phyloP scores from a whole-genome alignment of 2,888 invertebrate species.

The Harpagoxenus sublaevis region DNA sequence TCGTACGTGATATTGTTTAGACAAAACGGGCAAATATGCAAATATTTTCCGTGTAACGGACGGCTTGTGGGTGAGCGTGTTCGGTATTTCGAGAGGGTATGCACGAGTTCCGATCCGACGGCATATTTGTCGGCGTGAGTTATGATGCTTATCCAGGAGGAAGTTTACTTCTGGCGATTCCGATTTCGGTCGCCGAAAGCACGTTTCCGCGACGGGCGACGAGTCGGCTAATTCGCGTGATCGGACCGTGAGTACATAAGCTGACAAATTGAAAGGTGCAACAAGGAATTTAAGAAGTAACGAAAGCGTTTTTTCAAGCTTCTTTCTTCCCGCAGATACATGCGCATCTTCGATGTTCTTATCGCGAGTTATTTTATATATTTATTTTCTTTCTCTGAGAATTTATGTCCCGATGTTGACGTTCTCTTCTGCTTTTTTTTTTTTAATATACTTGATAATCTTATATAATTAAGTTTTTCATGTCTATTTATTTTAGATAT shows the following conservation, averaged over 20 bases:
- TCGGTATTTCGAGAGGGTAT: constrained; percentile 26
- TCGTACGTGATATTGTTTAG: constrained; percentile 42
- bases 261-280: constrained; percentile 7
- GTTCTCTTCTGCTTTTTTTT: neutral
- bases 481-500: neutral
- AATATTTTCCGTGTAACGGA: constrained; percentile 33
- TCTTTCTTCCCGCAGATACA: neutral
- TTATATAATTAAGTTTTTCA: neutral
- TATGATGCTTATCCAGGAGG: constrained; percentile 45
- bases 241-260: neutral
- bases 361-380: no score
- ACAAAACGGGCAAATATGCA: constrained; percentile 40
- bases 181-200: constrained; percentile 40
- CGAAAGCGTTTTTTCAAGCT: no score
- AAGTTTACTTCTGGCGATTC: constrained; percentile 41
- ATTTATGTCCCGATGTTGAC: neutral
- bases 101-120: constrained; percentile 15
- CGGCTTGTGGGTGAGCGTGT: constrained; percentile 1
- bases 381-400: no score
- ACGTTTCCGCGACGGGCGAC: constrained; percentile 25
- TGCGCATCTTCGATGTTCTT: neutral
- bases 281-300: neutral
- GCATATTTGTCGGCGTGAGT: constrained; percentile 42
- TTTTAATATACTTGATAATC: neutral
- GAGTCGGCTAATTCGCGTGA: neutral